These are phyloP conservation scores for Babylonia areolata DNA, from an alignment of 1,140 invertebrate species.

Conservation along the genomic window DNA sequence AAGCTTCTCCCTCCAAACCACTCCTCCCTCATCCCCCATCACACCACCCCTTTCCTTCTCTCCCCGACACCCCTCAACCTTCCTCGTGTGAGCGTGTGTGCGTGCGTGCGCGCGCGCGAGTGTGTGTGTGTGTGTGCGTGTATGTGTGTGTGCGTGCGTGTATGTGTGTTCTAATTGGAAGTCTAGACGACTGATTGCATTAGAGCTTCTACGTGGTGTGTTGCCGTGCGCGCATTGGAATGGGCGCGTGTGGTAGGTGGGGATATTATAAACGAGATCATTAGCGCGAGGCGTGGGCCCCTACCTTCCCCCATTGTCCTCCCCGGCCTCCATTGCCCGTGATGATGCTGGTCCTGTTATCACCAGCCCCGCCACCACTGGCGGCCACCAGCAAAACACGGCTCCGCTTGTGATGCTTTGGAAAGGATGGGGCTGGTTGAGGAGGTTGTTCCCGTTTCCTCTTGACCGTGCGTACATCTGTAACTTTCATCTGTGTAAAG, in stretches of 20 bases:
- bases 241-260: constrained; percentile 21
- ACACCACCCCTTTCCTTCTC: too few species aligned
- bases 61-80: too few species aligned
- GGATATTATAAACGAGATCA: not conserved
- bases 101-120: not conserved
- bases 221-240: constrained; percentile 11
- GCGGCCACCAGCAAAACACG: too few species aligned
- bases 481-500: too few species aligned
- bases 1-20: too few species aligned
- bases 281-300: not conserved
- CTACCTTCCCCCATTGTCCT: not conserved
- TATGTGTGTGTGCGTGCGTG: not conserved
- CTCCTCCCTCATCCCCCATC: too few species aligned
- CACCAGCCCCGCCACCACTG: too few species aligned
- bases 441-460: too few species aligned
- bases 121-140: not conserved
- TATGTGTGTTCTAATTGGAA: constrained; percentile 37
- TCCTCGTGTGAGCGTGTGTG: not conserved
- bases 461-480: too few species aligned
- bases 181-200: constrained; percentile 45
- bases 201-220: not conserved
- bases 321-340: not conserved
- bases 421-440: too few species aligned
- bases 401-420: too few species aligned
- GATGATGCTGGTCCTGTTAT: too few species aligned